A percentile compares a stretch with the other conserved stretches of the same genome.
Evolutionary conservation across 1,140 invertebrate species (phyloP).

Genomic region (honey bee (Apis mellifera)): DNA sequence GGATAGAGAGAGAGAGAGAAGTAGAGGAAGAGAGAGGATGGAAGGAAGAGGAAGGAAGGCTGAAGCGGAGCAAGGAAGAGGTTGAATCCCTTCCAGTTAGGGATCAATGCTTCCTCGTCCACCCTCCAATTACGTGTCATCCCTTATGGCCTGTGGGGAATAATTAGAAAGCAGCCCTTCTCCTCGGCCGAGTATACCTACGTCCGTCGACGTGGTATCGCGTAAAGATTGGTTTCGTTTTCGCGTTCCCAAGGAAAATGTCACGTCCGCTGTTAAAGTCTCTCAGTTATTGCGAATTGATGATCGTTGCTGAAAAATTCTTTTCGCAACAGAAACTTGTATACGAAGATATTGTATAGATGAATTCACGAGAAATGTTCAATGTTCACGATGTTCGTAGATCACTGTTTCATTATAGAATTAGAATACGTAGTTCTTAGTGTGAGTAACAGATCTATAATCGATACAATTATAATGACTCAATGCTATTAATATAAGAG

Average conservation of each 20-base stretch:
- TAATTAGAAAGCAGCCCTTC: conserved; percentile 79
- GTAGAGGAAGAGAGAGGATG: background rate
- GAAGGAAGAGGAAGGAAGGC: background rate
- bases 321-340: too few species aligned
- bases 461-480: too few species aligned
- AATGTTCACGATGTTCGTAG: too few species aligned
- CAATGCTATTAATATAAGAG: too few species aligned
- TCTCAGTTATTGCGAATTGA: background rate
- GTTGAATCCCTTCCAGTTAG: conserved; percentile 70
- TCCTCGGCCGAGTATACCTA: conserved; percentile 27
- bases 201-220: conserved; percentile 21
- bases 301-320: background rate
- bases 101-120: conserved; percentile 77
- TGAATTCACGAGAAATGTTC: too few species aligned
- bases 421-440: too few species aligned
- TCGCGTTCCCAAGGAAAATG: conserved; percentile 31
- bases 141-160: conserved; percentile 78
- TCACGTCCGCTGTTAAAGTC: conserved; percentile 49
- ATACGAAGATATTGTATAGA: too few species aligned
- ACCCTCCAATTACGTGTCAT: conserved; percentile 79
- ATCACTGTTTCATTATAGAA: too few species aligned
- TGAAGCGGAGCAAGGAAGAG: conserved; percentile 53
- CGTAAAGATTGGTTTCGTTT: conserved; percentile 51
- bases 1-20: conserved; percentile 13
- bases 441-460: too few species aligned